These are phyloP conservation scores for Magallana gigas DNA, from an alignment of 1,140 invertebrate genomes.

Conservation along the genomic window DNA sequence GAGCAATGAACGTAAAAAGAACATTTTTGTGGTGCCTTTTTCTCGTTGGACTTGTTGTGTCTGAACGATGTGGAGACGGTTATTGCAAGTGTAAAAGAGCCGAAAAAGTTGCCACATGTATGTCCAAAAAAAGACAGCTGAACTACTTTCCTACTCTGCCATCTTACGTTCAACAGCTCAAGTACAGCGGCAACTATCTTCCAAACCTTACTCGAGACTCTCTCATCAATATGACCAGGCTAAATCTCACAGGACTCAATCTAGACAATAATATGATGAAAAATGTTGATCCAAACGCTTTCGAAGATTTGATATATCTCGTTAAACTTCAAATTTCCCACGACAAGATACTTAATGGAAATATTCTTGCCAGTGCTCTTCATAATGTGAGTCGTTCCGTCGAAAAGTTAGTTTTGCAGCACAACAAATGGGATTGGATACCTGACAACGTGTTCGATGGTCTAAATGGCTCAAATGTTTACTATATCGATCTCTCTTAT, in stretches of 20 bases:
- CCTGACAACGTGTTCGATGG: constrained; percentile 27
- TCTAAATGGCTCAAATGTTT: neutral
- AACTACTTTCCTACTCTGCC: constrained; percentile 24
- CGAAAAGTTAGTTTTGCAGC: neutral
- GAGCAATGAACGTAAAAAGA: neutral
- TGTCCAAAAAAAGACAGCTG: neutral
- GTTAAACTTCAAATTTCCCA: constrained; percentile 18
- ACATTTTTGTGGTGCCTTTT: neutral
- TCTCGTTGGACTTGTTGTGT: neutral
- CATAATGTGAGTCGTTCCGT: neutral
- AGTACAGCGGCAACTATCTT: neutral
- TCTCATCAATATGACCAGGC: neutral
- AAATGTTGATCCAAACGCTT: neutral
- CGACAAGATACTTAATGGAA: neutral
- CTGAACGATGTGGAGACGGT: neutral
- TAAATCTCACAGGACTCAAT: neutral
- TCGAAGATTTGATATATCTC: neutral
- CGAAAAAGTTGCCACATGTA: neutral
- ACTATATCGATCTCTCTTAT: constrained; percentile 8
- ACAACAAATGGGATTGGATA: constrained; percentile 16
- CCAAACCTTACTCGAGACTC: constrained; percentile 1
- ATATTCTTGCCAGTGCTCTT: neutral
- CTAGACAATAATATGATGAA: neutral
- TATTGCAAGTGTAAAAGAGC: neutral
- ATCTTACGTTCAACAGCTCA: constrained; percentile 7